phyloP scores from a whole-genome alignment of 2,888 invertebrate genomes.

The Sminthurides aquaticus region DNA sequence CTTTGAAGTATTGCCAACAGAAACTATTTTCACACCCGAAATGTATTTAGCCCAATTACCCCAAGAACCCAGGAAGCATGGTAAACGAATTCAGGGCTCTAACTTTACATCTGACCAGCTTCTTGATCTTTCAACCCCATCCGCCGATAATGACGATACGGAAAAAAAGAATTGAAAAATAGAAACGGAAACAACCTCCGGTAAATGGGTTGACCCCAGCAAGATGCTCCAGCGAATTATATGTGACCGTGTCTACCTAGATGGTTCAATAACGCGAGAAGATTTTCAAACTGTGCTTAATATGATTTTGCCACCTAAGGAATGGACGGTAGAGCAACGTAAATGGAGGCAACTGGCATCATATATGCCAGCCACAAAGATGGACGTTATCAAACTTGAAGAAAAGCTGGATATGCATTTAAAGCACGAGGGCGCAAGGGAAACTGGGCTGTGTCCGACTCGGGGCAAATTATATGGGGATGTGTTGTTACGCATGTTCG shows the following conservation, averaged over 20 bases:
- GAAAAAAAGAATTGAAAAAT: background rate
- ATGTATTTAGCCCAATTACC: background rate
- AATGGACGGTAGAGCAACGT: slow-evolving; percentile 10
- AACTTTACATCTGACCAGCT: background rate
- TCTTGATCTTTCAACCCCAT: background rate
- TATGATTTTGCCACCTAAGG: slow-evolving; percentile 15
- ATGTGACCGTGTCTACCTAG: no score
- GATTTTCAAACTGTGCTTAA: slow-evolving; percentile 16
- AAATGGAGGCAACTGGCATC: slow-evolving; percentile 14
- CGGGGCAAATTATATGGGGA: slow-evolving; percentile 7
- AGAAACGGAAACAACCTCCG: no score
- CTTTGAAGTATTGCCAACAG: background rate
- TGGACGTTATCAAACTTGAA: slow-evolving; percentile 12
- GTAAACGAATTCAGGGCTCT: background rate
- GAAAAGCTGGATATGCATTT: slow-evolving; percentile 17
- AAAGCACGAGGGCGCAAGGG: slow-evolving; percentile 11
- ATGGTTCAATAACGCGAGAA: slow-evolving; percentile 8
- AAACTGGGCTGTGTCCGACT: slow-evolving; percentile 17
- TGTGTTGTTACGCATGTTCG: slow-evolving; percentile 19
- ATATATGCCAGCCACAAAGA: slow-evolving; percentile 7
- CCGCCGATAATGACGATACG: background rate
- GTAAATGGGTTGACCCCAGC: no score
- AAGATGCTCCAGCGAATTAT: no score
- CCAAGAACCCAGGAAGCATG: background rate
- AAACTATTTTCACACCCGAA: background rate